These are phyloP conservation scores for Lycocorax pyrrhopterus DNA, from an alignment of 2,113 vertebrate genomes.

Conservation along the genomic window DNA sequence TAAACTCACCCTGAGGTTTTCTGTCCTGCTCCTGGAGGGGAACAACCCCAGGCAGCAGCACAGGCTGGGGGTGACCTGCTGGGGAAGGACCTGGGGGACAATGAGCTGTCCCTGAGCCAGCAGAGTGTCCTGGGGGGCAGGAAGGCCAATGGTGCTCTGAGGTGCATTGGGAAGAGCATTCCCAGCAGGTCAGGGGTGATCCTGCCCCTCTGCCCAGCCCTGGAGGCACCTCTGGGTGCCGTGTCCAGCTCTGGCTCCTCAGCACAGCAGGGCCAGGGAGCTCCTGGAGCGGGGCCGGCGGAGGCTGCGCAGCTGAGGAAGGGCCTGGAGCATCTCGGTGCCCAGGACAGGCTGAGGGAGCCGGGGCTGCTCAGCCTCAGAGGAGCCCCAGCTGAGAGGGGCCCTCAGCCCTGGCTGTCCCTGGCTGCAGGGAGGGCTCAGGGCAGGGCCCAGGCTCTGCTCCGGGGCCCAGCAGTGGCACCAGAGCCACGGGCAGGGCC, in stretches of 20 bases:
- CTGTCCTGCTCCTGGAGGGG: neutral
- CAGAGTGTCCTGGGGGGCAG: neutral
- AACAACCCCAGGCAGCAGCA: neutral
- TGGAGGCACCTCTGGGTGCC: neutral
- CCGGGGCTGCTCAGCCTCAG: neutral
- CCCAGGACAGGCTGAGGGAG: neutral
- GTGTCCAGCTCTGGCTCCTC: neutral
- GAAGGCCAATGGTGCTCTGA: rapidly evolving
- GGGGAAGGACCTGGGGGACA: neutral
- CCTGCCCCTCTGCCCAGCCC: neutral
- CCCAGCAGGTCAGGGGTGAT: neutral
- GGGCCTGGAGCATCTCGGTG: neutral
- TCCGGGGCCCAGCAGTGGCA: neutral
- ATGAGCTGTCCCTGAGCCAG: neutral
- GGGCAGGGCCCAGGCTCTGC: neutral
- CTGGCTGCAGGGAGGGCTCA: neutral
- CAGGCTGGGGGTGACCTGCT: neutral
- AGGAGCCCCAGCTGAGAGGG: neutral
- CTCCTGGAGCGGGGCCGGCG: neutral
- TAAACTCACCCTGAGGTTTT: neutral
- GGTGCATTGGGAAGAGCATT: rapidly evolving
- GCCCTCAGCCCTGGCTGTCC: neutral
- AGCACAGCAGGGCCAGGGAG: neutral
- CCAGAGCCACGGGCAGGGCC: neutral
- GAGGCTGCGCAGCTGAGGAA: neutral